Conservation (phyloP, 1,140 invertebrate genomes). For the Physella acuta region DNA sequence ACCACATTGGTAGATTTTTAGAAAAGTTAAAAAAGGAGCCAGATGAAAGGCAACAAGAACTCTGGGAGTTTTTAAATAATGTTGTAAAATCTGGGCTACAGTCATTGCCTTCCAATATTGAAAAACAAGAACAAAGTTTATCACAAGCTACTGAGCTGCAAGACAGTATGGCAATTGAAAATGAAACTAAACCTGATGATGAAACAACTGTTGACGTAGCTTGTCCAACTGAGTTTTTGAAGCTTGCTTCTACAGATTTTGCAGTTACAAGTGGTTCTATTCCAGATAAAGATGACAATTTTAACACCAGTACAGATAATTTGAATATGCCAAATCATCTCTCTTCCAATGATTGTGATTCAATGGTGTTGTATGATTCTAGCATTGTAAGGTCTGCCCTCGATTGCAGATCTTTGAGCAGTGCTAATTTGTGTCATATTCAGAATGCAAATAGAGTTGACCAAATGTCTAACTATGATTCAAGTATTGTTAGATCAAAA, state of each 20-base stretch:
- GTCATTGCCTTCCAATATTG: background rate
- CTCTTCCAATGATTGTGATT: background rate
- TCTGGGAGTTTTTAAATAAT: constrained; percentile 19
- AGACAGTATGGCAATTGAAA: too few relatives aligned
- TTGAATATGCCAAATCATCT: background rate
- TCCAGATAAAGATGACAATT: too few relatives aligned
- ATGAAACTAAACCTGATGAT: too few relatives aligned
- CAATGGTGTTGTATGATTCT: too few relatives aligned
- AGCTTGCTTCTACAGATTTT: too few relatives aligned
- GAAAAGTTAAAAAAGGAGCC: constrained; percentile 9
- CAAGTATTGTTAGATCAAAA: constrained; percentile 12
- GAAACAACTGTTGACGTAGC: too few relatives aligned
- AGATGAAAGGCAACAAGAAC: constrained; percentile 2
- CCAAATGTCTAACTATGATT: constrained; percentile 6
- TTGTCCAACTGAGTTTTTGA: too few relatives aligned
- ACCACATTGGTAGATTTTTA: constrained; percentile 20
- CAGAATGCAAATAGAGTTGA: background rate
- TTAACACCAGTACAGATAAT: background rate
- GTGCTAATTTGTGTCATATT: background rate
- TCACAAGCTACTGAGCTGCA: too few relatives aligned
- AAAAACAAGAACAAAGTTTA: too few relatives aligned
- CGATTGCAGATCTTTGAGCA: too few relatives aligned
- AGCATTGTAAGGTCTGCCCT: too few relatives aligned
- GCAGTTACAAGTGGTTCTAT: background rate
- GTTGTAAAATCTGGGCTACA: background rate